Evolutionary conservation across 1,140 invertebrate species (phyloP).

Genomic region (Magallana angulata): DNA sequence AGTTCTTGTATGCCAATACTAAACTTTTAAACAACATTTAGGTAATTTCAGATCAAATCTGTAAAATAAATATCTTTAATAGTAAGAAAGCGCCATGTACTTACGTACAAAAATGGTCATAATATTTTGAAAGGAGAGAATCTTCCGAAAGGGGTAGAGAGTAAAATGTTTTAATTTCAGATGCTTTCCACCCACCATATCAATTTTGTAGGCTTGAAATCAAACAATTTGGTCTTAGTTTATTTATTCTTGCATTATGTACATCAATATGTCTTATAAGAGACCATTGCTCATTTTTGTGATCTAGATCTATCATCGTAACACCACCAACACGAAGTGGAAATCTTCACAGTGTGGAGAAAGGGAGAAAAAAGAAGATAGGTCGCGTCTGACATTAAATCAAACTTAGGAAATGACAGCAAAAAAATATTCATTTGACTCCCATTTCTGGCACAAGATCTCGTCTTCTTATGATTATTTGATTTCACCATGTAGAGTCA

Average conservation of each 20-base stretch:
- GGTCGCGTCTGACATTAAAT: constrained; percentile 1
- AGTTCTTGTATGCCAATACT: constrained; percentile 40
- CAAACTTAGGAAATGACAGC: constrained; percentile 21
- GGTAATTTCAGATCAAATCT: constrained; percentile 25
- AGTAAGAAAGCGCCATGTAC: constrained; percentile 35
- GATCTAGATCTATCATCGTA: constrained; percentile 35
- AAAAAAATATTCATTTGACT: constrained; percentile 41
- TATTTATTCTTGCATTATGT: constrained; percentile 30
- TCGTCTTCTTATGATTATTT: neutral
- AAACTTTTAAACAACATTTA: constrained; percentile 38
- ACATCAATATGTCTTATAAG: constrained; percentile 22
- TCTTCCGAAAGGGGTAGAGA: constrained; percentile 38
- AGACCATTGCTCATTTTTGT: constrained; percentile 42
- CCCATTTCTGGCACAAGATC: constrained; percentile 37
- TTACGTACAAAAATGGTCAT: constrained; percentile 20
- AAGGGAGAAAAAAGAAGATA: neutral
- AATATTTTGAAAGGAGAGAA: constrained; percentile 35
- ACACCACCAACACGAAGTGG: constrained; percentile 34
- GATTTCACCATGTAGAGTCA: neutral
- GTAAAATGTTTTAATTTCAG: constrained; percentile 48
- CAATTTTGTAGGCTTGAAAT: constrained; percentile 36
- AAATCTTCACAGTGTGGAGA: constrained; percentile 12
- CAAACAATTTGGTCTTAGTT: constrained; percentile 11
- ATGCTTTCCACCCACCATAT: constrained; percentile 41
- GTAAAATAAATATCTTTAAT: constrained; percentile 35